A percentile compares a stretch with the other conserved stretches of the same genome.
Conservation (phyloP, 1,140 invertebrate genomes). For the Atta texana region DNA sequence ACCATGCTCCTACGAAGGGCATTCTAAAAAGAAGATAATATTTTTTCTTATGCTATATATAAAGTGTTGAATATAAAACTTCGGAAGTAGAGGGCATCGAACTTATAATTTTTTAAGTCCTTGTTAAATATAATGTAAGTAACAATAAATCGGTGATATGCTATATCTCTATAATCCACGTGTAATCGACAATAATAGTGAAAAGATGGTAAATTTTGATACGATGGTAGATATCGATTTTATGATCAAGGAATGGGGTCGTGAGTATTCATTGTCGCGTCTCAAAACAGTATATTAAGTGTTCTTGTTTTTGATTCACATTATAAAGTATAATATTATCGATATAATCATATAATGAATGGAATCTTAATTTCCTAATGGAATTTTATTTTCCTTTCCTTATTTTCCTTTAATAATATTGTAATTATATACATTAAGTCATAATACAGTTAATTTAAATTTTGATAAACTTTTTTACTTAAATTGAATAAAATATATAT, state of each 20-base stretch:
- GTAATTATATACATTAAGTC: not conserved
- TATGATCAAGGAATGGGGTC: conserved; percentile 79
- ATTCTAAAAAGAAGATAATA: conserved; percentile 77
- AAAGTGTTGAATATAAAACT: not conserved
- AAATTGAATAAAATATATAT: not conserved
- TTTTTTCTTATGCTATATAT: not conserved
- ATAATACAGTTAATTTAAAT: not conserved
- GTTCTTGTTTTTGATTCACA: conserved; percentile 9
- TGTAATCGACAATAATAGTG: conserved; percentile 33
- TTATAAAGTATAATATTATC: conserved; percentile 18
- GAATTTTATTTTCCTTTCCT: not conserved
- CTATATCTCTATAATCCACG: conserved; percentile 2
- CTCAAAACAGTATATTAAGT: conserved; percentile 30
- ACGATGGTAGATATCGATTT: conserved; percentile 78
- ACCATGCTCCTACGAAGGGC: conserved; percentile 83
- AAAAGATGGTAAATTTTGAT: conserved; percentile 67
- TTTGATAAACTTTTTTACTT: conserved; percentile 1
- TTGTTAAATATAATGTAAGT: conserved; percentile 12
- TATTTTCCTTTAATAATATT: not conserved
- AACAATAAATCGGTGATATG: conserved; percentile 1
- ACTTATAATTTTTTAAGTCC: conserved; percentile 2
- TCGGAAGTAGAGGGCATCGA: not conserved
- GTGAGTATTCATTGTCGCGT: conserved; percentile 71
- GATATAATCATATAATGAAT: not conserved
- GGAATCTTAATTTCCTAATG: not conserved